Percentiles rank a stretch among this genome's conserved stretches.
phyloP scores from a whole-genome alignment of 2,113 vertebrate species.

The Corynorhinus townsendii region DNA sequence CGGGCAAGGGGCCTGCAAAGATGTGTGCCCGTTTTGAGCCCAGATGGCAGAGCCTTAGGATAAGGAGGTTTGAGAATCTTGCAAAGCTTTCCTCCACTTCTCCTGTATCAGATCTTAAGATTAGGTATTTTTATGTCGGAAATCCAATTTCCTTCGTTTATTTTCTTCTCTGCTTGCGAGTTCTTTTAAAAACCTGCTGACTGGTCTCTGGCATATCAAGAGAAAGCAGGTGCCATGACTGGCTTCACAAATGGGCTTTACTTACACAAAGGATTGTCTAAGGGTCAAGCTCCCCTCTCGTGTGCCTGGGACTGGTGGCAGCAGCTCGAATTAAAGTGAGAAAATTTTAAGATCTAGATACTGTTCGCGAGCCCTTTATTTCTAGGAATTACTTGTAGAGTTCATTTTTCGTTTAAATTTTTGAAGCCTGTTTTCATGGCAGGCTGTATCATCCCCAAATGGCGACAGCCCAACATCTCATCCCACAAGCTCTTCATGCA shows the following conservation, averaged over 20 bases:
- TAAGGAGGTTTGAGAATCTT: not conserved
- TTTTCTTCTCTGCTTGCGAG: conserved; percentile 41
- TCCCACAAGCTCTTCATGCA: not conserved
- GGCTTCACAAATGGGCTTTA: not conserved
- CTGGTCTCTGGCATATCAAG: not conserved
- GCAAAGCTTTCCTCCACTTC: not conserved
- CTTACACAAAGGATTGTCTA: not conserved
- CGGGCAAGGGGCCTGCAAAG: not conserved
- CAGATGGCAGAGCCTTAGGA: not conserved
- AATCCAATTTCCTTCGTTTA: conserved; percentile 44
- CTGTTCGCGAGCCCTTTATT: not conserved
- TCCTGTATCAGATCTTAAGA: conserved; percentile 29
- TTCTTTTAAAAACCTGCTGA: conserved; percentile 42
- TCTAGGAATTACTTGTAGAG: not conserved
- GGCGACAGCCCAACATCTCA: not conserved
- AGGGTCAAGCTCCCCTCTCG: not conserved
- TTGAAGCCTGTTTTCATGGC: not conserved
- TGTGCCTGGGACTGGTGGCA: not conserved
- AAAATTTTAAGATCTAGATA: not conserved
- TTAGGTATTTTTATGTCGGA: conserved; percentile 33
- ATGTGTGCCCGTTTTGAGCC: not conserved
- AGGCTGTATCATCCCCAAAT: not conserved
- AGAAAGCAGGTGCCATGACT: conserved; percentile 14
- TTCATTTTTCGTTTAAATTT: not conserved
- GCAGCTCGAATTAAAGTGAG: conserved; percentile 7